Conservation (phyloP, 2,113 vertebrate species). For the Oryzias melastigma region DNA sequence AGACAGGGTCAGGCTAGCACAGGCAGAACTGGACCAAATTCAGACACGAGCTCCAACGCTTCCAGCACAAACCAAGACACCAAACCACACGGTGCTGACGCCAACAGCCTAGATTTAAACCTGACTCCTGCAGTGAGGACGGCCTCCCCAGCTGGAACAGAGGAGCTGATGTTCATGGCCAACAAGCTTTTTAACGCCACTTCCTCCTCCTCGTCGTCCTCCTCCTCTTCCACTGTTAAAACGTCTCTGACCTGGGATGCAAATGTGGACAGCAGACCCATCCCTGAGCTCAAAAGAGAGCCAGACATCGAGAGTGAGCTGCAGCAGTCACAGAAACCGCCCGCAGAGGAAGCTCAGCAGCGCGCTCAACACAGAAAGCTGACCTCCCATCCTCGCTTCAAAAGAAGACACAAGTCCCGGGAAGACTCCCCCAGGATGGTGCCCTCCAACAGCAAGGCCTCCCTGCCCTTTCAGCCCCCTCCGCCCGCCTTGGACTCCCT, state of each 20-base stretch:
- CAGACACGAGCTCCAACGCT: slow-evolving; percentile 58
- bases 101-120: slow-evolving; percentile 51
- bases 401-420: slow-evolving; percentile 93
- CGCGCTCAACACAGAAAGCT: slow-evolving; percentile 86
- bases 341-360: slow-evolving; percentile 78
- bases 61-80: slow-evolving; percentile 74
- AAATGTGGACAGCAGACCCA: slow-evolving; percentile 58
- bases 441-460: slow-evolving; percentile 87
- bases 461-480: slow-evolving; percentile 83
- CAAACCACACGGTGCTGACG: slow-evolving; percentile 47
- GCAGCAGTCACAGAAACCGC: slow-evolving; percentile 41
- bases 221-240: slow-evolving; percentile 70
- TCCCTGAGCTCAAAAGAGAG: slow-evolving; percentile 60
- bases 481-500: slow-evolving; percentile 84
- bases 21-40: slow-evolving; percentile 60
- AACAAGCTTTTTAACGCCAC: slow-evolving; percentile 44
- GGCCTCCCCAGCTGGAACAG: slow-evolving; percentile 38
- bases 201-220: slow-evolving; percentile 42
- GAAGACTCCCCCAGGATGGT: slow-evolving; percentile 88
- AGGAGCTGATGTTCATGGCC: slow-evolving; percentile 56
- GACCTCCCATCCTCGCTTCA: slow-evolving; percentile 92
- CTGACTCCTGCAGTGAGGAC: slow-evolving; percentile 42
- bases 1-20: slow-evolving; percentile 62
- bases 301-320: slow-evolving; percentile 56
- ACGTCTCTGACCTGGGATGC: slow-evolving; percentile 75